phyloP scores from a whole-genome alignment of 2,888 invertebrate species.

The Lasioglossum malachurum region DNA sequence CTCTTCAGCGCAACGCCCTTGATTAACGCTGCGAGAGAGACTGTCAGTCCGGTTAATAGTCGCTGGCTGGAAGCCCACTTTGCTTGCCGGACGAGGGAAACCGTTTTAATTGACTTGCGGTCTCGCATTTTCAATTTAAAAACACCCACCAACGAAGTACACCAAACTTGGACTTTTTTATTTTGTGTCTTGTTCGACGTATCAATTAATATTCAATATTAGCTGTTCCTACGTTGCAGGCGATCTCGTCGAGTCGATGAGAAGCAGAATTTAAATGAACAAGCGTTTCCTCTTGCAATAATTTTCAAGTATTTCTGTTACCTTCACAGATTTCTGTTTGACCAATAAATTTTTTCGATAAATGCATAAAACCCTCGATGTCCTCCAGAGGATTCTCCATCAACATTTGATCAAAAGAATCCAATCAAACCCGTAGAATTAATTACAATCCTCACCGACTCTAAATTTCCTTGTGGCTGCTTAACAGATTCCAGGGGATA shows the following conservation, averaged over 20 bases:
- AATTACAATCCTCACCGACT: conserved; percentile 29
- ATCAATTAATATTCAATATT: background rate
- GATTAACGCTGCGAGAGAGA: conserved; percentile 53
- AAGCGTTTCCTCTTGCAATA: background rate
- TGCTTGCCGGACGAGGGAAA: background rate
- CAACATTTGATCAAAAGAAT: conserved; percentile 26
- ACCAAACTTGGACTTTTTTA: background rate
- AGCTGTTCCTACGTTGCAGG: background rate
- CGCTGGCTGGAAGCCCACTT: background rate
- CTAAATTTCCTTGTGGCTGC: conserved; percentile 35
- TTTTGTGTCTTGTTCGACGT: background rate
- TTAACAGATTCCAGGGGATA: conserved; percentile 20
- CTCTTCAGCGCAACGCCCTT: conserved; percentile 38
- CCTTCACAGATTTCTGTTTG: background rate
- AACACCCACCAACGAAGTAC: background rate
- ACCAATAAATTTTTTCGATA: background rate
- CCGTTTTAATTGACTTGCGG: conserved; percentile 5
- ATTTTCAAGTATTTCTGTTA: background rate
- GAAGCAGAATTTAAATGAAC: background rate
- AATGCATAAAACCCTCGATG: background rate
- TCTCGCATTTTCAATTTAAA: conserved; percentile 1
- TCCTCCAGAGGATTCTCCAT: background rate
- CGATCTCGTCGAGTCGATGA: background rate
- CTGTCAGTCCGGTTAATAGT: conserved; percentile 42
- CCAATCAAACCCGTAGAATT: conserved; percentile 53